Evolutionary conservation across 2,888 invertebrate genomes (phyloP).

Genomic region (Philopedon plagiatum): DNA sequence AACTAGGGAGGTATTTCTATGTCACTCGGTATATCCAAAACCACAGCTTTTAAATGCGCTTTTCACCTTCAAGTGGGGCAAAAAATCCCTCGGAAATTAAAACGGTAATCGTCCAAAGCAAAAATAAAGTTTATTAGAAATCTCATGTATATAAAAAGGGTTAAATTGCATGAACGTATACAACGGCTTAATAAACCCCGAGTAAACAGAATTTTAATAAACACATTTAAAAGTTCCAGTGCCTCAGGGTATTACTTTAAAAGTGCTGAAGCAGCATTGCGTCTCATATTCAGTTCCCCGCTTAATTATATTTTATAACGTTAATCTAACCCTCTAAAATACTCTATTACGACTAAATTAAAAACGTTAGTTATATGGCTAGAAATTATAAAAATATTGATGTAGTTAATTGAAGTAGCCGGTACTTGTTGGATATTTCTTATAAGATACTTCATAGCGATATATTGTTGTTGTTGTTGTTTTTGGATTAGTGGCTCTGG

Average conservation of each 20-base stretch:
- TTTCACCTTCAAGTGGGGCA: neutral
- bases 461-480: too few relatives aligned
- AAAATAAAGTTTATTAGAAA: conserved; percentile 11
- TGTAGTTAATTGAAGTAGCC: too few relatives aligned
- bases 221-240: conserved; percentile 35
- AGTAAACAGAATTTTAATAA: conserved; percentile 42
- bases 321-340: conserved; percentile 22
- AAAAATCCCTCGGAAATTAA: conserved; percentile 15
- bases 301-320: conserved; percentile 27
- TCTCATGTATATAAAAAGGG: conserved; percentile 9
- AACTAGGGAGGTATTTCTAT: too few relatives aligned
- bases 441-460: too few relatives aligned
- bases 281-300: conserved; percentile 23
- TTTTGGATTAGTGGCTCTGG: too few relatives aligned
- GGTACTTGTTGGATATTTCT: too few relatives aligned
- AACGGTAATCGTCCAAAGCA: neutral
- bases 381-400: too few relatives aligned
- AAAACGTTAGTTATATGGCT: too few relatives aligned
- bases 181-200: conserved; percentile 26
- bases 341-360: conserved; percentile 3
- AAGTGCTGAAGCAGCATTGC: conserved; percentile 26
- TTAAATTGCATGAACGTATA: conserved; percentile 10
- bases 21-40: neutral
- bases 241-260: conserved; percentile 28
- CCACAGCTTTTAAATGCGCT: neutral